Evolutionary conservation across 2,113 vertebrate species (phyloP).

Genomic region (Cheirogaleus medius): DNA sequence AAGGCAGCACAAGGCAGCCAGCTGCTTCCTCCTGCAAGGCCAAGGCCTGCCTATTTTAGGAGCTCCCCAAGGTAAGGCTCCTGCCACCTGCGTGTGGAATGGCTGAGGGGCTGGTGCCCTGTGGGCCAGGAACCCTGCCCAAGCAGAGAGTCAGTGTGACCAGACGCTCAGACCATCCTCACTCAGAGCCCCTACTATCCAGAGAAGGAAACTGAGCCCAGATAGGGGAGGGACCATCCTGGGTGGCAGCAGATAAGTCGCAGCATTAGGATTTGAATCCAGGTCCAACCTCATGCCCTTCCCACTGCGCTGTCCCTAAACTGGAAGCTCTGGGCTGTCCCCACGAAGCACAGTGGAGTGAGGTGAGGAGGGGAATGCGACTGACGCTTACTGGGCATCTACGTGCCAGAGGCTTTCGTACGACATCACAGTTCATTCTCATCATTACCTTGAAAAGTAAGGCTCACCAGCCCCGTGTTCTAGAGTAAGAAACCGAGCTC

Average conservation of each 20-base stretch:
- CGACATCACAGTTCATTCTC: not conserved
- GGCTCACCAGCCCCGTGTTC: not conserved
- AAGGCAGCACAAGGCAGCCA: slow-evolving; percentile 58
- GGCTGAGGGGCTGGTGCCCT: not conserved
- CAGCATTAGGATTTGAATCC: not conserved
- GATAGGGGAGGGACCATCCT: not conserved
- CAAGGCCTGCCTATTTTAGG: slow-evolving; percentile 62
- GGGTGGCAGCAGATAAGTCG: not conserved
- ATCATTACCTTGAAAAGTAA: not conserved
- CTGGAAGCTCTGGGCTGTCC: not conserved
- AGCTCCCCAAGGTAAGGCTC: slow-evolving; percentile 54
- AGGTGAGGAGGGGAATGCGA: not conserved
- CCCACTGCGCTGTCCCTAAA: not conserved
- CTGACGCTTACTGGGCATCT: not conserved
- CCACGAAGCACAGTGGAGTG: not conserved
- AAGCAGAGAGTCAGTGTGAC: not conserved
- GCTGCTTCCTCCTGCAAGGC: slow-evolving; percentile 54
- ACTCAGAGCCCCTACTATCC: not conserved
- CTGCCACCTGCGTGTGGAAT: not conserved
- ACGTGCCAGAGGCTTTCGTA: not conserved
- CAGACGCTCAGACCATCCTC: not conserved
- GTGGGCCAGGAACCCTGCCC: not conserved
- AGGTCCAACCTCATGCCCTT: not conserved
- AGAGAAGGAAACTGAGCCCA: not conserved
- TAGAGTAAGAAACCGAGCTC: not conserved